A percentile compares a stretch with the other conserved stretches of the same genome.
Conservation (phyloP, 2,113 vertebrate genomes). For the Mellivora capensis region DNA sequence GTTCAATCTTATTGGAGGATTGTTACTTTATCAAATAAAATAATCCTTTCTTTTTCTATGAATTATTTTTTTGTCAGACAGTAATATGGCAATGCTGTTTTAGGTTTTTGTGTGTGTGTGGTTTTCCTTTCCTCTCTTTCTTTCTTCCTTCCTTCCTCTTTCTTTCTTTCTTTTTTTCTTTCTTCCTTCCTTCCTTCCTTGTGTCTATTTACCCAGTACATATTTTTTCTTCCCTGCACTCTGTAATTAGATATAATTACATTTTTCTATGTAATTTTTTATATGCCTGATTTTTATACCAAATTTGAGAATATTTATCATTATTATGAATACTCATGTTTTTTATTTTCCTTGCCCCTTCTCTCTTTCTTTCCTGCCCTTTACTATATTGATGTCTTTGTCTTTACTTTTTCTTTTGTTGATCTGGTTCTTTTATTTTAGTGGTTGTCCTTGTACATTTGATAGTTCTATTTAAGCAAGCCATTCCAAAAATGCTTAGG, state of each 20-base stretch:
- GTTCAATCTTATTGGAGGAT: not conserved
- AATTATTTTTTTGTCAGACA: not conserved
- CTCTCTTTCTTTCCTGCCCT: not conserved
- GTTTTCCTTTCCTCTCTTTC: not conserved
- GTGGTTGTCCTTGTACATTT: not conserved
- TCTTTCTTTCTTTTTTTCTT: not conserved
- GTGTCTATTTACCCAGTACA: not conserved
- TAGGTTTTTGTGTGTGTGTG: not conserved
- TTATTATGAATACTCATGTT: not conserved
- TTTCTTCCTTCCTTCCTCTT: not conserved
- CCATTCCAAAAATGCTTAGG: not conserved
- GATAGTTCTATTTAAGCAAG: not conserved
- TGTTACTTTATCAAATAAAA: not conserved
- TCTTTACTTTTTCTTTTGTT: not conserved
- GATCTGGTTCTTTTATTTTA: not conserved
- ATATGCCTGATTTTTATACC: not conserved
- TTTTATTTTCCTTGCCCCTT: not conserved
- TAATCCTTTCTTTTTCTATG: not conserved
- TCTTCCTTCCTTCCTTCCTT: not conserved
- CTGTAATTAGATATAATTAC: not conserved
- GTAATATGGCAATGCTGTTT: not conserved
- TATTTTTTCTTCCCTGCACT: not conserved
- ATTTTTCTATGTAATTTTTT: not conserved
- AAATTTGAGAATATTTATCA: not conserved
- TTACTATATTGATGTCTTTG: not conserved